Percentiles rank a stretch among this genome's conserved stretches.
Conservation (phyloP, 2,113 vertebrate species). For the Nerophis ophidion region DNA sequence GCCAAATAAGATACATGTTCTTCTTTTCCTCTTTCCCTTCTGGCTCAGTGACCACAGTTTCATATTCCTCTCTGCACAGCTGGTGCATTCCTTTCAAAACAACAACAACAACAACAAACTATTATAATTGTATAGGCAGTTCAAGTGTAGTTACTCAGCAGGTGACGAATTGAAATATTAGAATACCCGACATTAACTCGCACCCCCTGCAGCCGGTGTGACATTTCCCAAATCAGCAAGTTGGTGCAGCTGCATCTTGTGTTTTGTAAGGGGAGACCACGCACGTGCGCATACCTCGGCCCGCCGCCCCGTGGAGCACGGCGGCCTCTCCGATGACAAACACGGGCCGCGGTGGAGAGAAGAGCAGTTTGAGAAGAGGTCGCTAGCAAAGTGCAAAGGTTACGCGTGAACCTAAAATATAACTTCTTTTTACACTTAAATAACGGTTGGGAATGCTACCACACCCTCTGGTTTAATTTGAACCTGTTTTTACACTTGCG, state of each 20-base stretch:
- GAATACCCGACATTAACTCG: not conserved
- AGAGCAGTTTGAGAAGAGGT: conserved; percentile 11
- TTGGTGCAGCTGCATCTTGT: conserved; percentile 35
- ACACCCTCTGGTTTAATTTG: too few relatives aligned
- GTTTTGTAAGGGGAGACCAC: conserved; percentile 60
- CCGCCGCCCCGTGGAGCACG: conserved; percentile 23
- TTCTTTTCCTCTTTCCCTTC: too few relatives aligned
- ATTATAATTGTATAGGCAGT: not conserved
- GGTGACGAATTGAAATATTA: conserved; percentile 5
- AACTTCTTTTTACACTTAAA: too few relatives aligned
- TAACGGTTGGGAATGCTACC: too few relatives aligned
- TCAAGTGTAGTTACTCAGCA: not conserved
- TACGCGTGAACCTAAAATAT: not conserved
- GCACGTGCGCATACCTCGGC: conserved; percentile 36
- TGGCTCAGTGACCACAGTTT: too few relatives aligned
- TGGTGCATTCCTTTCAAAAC: too few relatives aligned
- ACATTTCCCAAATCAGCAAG: conserved; percentile 47
- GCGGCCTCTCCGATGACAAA: conserved; percentile 49
- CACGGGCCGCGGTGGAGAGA: conserved; percentile 31
- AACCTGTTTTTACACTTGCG: too few relatives aligned
- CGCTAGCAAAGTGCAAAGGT: conserved; percentile 8
- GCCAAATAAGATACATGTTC: too few relatives aligned
- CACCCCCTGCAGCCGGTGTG: conserved; percentile 25
- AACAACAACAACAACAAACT: too few relatives aligned
- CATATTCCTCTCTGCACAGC: too few relatives aligned